These are phyloP conservation scores for Cyrtonyx montezumae DNA, from an alignment of 2,113 vertebrate species.

Conservation along the genomic window DNA sequence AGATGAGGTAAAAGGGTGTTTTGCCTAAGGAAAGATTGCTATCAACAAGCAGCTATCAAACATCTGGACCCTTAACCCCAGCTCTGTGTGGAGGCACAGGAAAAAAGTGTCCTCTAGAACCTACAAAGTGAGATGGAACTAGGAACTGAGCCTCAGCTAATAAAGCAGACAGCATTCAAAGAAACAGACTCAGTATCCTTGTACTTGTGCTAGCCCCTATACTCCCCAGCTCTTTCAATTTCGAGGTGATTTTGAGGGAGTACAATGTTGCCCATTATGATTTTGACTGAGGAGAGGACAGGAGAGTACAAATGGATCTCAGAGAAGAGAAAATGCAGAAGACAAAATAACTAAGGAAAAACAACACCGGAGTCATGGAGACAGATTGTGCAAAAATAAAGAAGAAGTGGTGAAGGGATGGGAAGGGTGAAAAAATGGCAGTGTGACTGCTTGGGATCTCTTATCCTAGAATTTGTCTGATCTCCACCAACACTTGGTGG, in stretches of 20 bases:
- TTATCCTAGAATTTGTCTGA: background rate
- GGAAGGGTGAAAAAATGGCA: background rate
- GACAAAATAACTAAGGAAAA: conserved; percentile 20
- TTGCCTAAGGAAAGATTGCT: background rate
- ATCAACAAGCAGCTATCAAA: background rate
- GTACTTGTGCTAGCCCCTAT: background rate
- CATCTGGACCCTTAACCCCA: background rate
- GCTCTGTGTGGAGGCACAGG: background rate
- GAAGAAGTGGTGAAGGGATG: background rate
- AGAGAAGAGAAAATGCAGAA: background rate
- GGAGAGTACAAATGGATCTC: background rate
- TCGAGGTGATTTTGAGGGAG: background rate
- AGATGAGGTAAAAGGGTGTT: fast-evolving
- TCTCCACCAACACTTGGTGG: background rate
- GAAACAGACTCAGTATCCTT: background rate
- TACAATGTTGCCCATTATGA: background rate
- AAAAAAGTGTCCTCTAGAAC: background rate
- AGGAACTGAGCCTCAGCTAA: background rate
- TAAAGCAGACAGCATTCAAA: background rate
- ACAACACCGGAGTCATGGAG: background rate
- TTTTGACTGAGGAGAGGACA: background rate
- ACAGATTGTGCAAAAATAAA: background rate
- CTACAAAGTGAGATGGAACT: background rate
- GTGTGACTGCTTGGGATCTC: background rate
- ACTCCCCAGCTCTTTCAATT: background rate